Evolutionary conservation across 2,113 vertebrate genomes (phyloP).

Genomic region (Lagopus leucura): DNA sequence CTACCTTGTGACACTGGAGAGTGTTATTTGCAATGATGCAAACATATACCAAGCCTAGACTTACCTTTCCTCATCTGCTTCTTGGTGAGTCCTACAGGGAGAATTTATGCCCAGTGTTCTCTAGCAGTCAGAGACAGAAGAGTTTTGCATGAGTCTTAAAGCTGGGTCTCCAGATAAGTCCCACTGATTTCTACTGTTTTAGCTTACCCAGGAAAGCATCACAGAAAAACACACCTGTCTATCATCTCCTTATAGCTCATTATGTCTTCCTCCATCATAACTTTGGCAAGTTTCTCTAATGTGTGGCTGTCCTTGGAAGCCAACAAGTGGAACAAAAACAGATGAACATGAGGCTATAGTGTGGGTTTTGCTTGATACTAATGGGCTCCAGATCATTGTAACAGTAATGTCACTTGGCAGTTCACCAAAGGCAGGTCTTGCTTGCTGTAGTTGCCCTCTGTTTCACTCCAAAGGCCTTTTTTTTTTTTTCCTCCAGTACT

Average conservation of each 20-base stretch:
- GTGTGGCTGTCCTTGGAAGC: not conserved
- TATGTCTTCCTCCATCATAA: not conserved
- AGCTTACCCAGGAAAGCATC: not conserved
- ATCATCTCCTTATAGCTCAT: not conserved
- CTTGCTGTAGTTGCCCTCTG: not conserved
- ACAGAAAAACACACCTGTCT: not conserved
- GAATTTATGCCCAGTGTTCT: not conserved
- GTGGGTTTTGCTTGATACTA: not conserved
- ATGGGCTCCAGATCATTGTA: not conserved
- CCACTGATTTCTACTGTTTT: not conserved
- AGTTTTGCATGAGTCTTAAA: not conserved
- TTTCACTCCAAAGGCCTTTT: not conserved
- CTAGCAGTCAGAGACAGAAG: not conserved
- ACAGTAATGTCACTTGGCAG: not conserved
- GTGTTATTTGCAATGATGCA: not conserved
- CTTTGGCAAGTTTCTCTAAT: not conserved
- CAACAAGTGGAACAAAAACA: not conserved
- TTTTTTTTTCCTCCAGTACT: not conserved
- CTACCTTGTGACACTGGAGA: not conserved
- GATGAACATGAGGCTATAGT: not conserved
- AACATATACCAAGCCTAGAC: not conserved
- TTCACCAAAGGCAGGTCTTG: not conserved
- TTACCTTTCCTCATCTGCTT: not conserved
- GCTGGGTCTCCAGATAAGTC: not conserved
- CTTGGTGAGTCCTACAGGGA: not conserved